Conservation (phyloP, 2,888 invertebrate genomes). For the Lobophora halterata region DNA sequence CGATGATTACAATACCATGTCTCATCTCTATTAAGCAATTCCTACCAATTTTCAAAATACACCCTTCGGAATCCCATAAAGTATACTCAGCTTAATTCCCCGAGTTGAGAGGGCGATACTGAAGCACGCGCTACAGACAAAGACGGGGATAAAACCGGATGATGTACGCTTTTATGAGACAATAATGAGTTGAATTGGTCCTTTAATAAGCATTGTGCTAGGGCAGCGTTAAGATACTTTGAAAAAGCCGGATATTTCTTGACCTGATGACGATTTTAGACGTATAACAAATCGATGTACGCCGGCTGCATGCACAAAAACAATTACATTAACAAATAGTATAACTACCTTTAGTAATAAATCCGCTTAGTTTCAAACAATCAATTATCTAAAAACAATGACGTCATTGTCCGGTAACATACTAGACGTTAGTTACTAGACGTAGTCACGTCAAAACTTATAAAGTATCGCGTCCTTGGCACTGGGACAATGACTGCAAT, state of each 20-base stretch:
- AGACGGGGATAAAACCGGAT: slow-evolving; percentile 67
- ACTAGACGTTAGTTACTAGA: no score
- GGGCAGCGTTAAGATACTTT: not conserved
- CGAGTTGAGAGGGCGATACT: slow-evolving; percentile 31
- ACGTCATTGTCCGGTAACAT: no score
- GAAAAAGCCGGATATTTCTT: slow-evolving; percentile 6
- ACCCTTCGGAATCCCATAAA: slow-evolving; percentile 69
- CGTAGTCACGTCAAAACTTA: no score
- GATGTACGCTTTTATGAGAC: slow-evolving; percentile 75
- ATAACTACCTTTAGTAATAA: no score
- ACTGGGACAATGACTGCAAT: no score
- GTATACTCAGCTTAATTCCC: slow-evolving; percentile 49
- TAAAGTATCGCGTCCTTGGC: no score
- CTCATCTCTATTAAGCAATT: slow-evolving; percentile 35
- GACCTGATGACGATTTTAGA: no score
- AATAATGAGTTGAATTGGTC: slow-evolving; percentile 78
- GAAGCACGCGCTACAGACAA: slow-evolving; percentile 34
- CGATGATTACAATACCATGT: not conserved
- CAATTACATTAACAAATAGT: no score
- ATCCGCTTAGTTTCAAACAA: no score
- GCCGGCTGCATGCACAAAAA: no score
- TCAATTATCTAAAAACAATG: no score
- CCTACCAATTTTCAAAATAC: slow-evolving; percentile 66
- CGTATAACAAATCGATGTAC: no score
- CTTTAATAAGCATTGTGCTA: slow-evolving; percentile 31